These are phyloP conservation scores for Clarias macrocephalus DNA, from an alignment of 2,113 vertebrate species.

Conservation along the genomic window DNA sequence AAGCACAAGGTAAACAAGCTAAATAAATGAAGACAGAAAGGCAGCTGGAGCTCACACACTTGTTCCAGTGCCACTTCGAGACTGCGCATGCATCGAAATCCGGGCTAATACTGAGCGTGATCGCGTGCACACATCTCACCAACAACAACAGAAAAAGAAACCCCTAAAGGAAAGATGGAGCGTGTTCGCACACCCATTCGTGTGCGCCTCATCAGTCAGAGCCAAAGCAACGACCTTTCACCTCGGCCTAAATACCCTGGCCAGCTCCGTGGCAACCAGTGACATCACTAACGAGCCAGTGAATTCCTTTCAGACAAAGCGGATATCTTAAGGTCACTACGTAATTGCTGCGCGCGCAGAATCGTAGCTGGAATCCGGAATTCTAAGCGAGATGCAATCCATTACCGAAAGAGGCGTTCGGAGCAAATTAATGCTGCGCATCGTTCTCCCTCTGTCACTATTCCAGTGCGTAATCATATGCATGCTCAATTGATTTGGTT, in stretches of 20 bases:
- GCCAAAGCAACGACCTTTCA: conserved; percentile 14
- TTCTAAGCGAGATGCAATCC: conserved; percentile 4
- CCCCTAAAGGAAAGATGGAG: not conserved
- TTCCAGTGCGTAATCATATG: conserved; percentile 11
- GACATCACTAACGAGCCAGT: conserved; percentile 16
- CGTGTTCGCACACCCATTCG: not conserved
- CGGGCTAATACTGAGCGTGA: not conserved
- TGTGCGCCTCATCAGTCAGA: conserved; percentile 33
- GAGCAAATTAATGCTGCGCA: conserved; percentile 27
- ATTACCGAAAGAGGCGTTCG: conserved; percentile 15
- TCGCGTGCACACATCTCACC: not conserved
- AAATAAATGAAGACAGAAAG: conserved; percentile 32
- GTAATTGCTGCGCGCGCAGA: not conserved
- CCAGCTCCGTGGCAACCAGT: conserved; percentile 3
- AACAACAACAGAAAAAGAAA: not conserved
- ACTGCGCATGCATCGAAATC: conserved; percentile 5
- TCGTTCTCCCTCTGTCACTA: conserved; percentile 23
- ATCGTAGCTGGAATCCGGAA: conserved; percentile 1
- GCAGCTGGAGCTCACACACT: conserved; percentile 29
- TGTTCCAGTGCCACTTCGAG: conserved; percentile 11
- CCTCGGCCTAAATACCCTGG: conserved; percentile 36
- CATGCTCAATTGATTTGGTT: conserved; percentile 25
- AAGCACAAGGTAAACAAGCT: conserved; percentile 19
- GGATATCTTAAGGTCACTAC: not conserved
- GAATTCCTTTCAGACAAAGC: conserved; percentile 19